These are phyloP conservation scores for Melanotaenia boesemani DNA, from an alignment of 2,797 vertebrate genomes.

Conservation along the genomic window DNA sequence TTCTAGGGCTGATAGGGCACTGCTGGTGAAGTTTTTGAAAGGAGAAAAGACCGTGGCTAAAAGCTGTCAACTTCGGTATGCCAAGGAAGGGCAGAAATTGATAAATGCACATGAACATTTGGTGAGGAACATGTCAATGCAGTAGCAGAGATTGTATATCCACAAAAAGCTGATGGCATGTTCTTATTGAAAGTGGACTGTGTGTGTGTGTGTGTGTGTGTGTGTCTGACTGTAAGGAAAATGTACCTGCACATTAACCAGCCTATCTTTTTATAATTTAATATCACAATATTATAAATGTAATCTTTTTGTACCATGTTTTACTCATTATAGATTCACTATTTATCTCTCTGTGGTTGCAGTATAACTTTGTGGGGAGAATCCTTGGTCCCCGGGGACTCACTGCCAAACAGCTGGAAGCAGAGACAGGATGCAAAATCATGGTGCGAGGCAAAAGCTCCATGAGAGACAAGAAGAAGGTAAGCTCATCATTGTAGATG, in stretches of 20 bases:
- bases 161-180: not conserved
- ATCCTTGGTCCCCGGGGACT: slow-evolving; percentile 88
- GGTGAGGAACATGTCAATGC: no score
- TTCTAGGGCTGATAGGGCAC: not conserved
- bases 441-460: slow-evolving; percentile 90
- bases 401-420: slow-evolving; percentile 88
- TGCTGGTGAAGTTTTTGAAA: not conserved
- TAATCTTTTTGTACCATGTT: not conserved
- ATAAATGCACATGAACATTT: no score
- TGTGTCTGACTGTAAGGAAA: not conserved
- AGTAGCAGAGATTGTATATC: no score
- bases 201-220: not conserved
- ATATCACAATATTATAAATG: not conserved
- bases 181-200: not conserved
- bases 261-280: not conserved
- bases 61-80: not conserved
- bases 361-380: slow-evolving; percentile 90
- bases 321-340: slow-evolving; percentile 31
- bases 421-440: slow-evolving; percentile 89
- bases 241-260: not conserved
- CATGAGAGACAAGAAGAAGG: slow-evolving; percentile 90
- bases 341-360: slow-evolving; percentile 47
- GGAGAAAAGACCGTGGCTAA: not conserved
- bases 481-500: slow-evolving; percentile 59
- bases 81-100: not conserved